Evolutionary conservation across 1,140 invertebrate species (phyloP), one percentile per base, ranked within the genome.

Genomic region (Trachelipus rathkii): DNA sequence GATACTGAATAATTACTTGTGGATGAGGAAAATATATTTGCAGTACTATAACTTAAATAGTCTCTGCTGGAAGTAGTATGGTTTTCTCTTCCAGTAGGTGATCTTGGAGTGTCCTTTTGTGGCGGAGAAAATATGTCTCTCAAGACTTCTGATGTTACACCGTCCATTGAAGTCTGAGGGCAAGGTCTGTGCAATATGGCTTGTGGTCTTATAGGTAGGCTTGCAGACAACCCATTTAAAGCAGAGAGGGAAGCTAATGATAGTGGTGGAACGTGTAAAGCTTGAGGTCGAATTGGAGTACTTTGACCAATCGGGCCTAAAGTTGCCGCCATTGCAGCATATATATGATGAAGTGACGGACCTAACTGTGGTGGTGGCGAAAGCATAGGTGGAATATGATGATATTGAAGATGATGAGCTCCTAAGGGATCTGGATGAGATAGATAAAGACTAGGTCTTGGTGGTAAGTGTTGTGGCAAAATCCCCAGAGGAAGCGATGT

Each of bases 291-390:
- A 21, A 75, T 43, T 7, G 73, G 73, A 23, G 69, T 68, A 60
- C 46, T 60, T 23, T 44, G 53, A 19, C 60, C 73, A 19, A 75
- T 43, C 0, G 73, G 73, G 3, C 46, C 53, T 23, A 75, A 19
- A 11, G 73, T 67, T 19, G 73, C 73, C 69, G 73, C 76, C 76
- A 72, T 66, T 45, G 76, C 76, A 43, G 67, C 73, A 68, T 78
- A 78, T n/a, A 78, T 71, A 44, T 81, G 79, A 19, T 78, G 79
- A 23, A 78, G 69, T 23, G 79, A 78, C 24, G 77, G 79, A 45
- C 75, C 46, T 50, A 81, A 66, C 33, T 43, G 77, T 23, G 71
- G 75, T 19, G 72, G 79, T 10, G 75, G 79, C 21, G 43, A 67
- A n/a, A 73, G 44, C 71, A 79, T 69, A 33, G 71, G 76, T 45